Base-by-base conservation (phyloP, 2,888 invertebrate species). In the Epicampocera succincta region DNA sequence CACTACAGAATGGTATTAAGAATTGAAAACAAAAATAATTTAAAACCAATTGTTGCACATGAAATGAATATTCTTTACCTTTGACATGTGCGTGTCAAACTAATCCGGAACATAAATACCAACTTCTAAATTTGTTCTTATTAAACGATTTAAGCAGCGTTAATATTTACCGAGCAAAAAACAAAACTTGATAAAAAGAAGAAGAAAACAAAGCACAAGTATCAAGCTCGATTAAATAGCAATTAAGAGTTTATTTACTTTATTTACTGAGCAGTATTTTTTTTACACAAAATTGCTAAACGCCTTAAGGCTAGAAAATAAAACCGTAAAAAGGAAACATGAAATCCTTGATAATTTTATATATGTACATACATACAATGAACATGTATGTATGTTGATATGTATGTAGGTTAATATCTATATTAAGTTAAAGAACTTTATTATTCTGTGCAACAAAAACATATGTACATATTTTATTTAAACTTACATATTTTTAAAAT, bases 221-320 rank as follows among this genome's bases (percentile, higher is more conserved):
- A 44, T 61, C 11, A 29, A 44, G 25, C 44, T 61, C 44, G 61
- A 61, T 61, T 61, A 61, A 61, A 44, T 61, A 61, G 25, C 25
- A 61, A 25, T 61, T 44, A 12, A 21, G 21, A 12, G 25, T 29
- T 25, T 61, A 29, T 44, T 15, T 15, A 15, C 15, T 11, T n/a
- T 29, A 3, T 61, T 25, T 21, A 3, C 21, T 50, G 3, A 8
- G 9, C 33, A 33, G 33, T 33, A 33, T 33, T 5, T 9, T 6
- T 33, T 33, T 33, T 33, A 5, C 33, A 33, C 33, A 33, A 33
- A 6, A 33, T 9, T 33, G 5, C 33, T 33, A 1, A 33, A 33
- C 15, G 15, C 12, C 48, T 2, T 21, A 4, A 12, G 11, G 19
- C 4, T 15, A 19, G 12, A 46, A n/a, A n/a, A 0, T 33, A 8